Evolutionary conservation across 2,888 invertebrate genomes (phyloP).

Genomic region (Tethea ocularis): DNA sequence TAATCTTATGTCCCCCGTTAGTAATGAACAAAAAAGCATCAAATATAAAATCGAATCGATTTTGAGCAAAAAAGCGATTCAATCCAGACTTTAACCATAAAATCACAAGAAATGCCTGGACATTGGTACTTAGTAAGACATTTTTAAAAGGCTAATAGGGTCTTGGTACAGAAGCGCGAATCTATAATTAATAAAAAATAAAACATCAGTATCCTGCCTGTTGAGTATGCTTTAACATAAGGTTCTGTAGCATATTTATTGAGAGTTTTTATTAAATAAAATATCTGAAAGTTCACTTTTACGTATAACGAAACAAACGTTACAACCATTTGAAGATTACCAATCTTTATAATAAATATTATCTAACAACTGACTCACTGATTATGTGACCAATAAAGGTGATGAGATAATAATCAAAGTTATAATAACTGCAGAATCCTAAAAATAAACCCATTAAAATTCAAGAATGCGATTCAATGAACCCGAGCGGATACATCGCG

Average conservation of each 20-base stretch:
- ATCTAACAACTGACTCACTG: too few species aligned
- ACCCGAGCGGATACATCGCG: conserved; percentile 52
- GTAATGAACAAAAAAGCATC: not conserved
- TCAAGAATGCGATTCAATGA: conserved; percentile 55
- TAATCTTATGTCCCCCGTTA: too few species aligned
- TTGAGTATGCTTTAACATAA: not conserved
- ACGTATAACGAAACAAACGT: too few species aligned
- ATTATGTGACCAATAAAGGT: too few species aligned
- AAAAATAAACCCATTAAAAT: conserved; percentile 33
- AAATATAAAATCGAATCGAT: not conserved
- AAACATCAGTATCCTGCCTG: not conserved
- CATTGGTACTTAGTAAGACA: not conserved
- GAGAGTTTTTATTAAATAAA: not conserved
- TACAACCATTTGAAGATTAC: too few species aligned
- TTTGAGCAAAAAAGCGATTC: not conserved
- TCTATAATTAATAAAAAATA: not conserved
- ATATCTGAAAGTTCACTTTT: too few species aligned
- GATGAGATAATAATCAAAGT: conserved; percentile 15
- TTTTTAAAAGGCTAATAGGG: not conserved
- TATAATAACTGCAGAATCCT: conserved; percentile 14
- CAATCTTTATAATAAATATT: too few species aligned
- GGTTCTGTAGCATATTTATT: not conserved
- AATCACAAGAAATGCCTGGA: not conserved
- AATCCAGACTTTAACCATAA: not conserved
- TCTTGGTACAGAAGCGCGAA: not conserved